Base-by-base conservation (phyloP, 2,888 invertebrate species). In the Cephus pygmeus region DNA sequence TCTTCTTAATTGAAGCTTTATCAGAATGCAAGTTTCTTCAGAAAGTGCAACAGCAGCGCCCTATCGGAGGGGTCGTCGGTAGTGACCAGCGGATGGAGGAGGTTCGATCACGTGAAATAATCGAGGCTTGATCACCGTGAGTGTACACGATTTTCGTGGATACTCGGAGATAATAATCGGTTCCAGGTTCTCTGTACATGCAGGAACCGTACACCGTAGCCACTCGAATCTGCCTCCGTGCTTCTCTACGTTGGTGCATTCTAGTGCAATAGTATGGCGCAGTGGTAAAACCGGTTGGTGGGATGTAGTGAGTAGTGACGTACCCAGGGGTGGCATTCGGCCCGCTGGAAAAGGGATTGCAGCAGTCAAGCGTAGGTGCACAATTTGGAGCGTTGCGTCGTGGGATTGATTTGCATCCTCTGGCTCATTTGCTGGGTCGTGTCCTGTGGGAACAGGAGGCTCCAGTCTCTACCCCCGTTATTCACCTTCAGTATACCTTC, bases 381-480 rank as follows among this genome's bases (percentile, higher is more conserved):
- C 87, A 87, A 88, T 89, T 88, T 86, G 83, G 87, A 84, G 85
- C 83, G 82, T 80, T 79, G 88, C 86, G 86, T 84, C 87, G 82
- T 85, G 88, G 90, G 89, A 89, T 90, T 90, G 90, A 90, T 90
- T 90, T 90, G 90, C 90, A 90, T 90, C 88, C 88, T 85, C 87
- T 85, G 87, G 89, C 89, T 90, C 88, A 90, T 90, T 90, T 89
- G 86, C 87, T 79, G 86, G 89, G 88, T 88, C 86, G 86, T 82
- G 85, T 88, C 89, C 87, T 83, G 56, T 77, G 88, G 87, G 90
- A 87, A 35, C 76, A 31, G 12, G 71, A 71, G 33, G 33, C 68
- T 23, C 15, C 74, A 1, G 68, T 75, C 69, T 34, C 36, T 71
- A 31, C 36, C 69, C 36, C 9, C 30, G 68, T 71, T 56, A 56